These are phyloP conservation scores for Halocynthia aurantium DNA, from an alignment of 23 tunicate genomes.

Conservation along the genomic window DNA sequence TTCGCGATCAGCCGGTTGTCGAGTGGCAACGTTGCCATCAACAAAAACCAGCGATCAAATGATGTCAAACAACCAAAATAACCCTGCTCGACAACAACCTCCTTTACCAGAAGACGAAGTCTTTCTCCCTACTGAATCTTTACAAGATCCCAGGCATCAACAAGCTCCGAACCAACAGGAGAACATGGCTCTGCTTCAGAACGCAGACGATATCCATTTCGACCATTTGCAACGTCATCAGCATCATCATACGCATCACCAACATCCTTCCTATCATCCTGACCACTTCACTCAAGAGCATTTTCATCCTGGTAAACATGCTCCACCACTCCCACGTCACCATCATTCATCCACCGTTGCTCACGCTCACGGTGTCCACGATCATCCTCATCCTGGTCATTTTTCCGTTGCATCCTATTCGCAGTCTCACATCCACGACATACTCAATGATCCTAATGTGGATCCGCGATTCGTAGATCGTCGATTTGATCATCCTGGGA, in stretches of 20 bases:
- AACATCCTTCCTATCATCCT: not conserved
- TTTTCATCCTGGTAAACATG: not conserved
- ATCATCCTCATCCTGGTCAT: constrained; percentile 2
- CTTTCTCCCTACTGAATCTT: constrained; percentile 26
- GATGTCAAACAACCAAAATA: too few relatives aligned
- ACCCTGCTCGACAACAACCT: not conserved
- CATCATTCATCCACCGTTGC: constrained; percentile 5
- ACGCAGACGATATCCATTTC: constrained; percentile 27
- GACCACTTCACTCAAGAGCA: not conserved
- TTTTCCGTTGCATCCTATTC: constrained; percentile 7
- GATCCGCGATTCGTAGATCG: not conserved
- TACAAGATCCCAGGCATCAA: not conserved
- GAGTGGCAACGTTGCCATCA: too few relatives aligned
- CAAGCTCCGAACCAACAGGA: constrained; percentile 10
- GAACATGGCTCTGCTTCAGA: not conserved
- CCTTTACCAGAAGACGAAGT: constrained; percentile 41
- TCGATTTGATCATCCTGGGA: too few relatives aligned
- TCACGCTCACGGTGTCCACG: constrained; percentile 6
- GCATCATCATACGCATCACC: constrained; percentile 32
- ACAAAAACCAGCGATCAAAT: too few relatives aligned
- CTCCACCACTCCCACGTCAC: constrained; percentile 5
- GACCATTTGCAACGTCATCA: constrained; percentile 80
- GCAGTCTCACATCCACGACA: not conserved
- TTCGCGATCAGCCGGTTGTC: too few relatives aligned
- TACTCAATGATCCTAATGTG: not conserved